Evolutionary conservation across 2,113 vertebrate genomes (phyloP), one percentile per base, ranked within the genome.

Genomic region (Sceloporus undulatus): DNA sequence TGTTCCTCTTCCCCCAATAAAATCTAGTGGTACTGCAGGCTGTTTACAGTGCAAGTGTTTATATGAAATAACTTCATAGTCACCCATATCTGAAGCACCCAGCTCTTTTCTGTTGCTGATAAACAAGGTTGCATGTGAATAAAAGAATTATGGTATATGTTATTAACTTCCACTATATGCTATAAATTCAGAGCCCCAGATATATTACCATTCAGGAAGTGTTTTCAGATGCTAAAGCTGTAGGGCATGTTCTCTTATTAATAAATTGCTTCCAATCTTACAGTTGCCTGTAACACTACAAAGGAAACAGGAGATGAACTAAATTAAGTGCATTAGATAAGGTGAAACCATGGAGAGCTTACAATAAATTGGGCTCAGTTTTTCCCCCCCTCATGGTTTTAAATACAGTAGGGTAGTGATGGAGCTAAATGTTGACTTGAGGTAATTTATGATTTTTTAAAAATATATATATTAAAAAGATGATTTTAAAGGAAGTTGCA

Each of bases 401-500:
- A 91, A 86, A 81, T 70, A 84, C 29, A 81, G 81, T 87, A 86
- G 94, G 89, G 92, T 59, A 81, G 40, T 9, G 40, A 79, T 76
- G 76, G 85, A 91, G 77, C 86, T 91, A 92, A 89, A 80, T 62
- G 66, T 88, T 82, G 92, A 85, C 88, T 93, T 94, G 66, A 84
- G 87, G 62, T 89, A 91, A 92, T 95, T 96, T 94, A 94, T 90
- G 91, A 90, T 87, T 88, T 93, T 70, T 71, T 87, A 56, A 82
- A 94, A 94, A 92, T n/a, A 82, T 85, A 62, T 66, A 93, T 90
- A 79, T 89, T 89, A 89, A 82, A 92, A 90, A 78, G 89, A 84
- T 95, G 96, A 93, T 97, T 97, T 92, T 95, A 96, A 68, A 95
- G 92, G 92, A 96, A 96, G 88, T 93, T 93, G 81, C 89, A 89